A percentile compares a stretch with the other conserved stretches of the same genome.
These are phyloP conservation scores for Datnioides undecimradiatus DNA, from an alignment of 2,113 vertebrate species.

Conservation along the genomic window DNA sequence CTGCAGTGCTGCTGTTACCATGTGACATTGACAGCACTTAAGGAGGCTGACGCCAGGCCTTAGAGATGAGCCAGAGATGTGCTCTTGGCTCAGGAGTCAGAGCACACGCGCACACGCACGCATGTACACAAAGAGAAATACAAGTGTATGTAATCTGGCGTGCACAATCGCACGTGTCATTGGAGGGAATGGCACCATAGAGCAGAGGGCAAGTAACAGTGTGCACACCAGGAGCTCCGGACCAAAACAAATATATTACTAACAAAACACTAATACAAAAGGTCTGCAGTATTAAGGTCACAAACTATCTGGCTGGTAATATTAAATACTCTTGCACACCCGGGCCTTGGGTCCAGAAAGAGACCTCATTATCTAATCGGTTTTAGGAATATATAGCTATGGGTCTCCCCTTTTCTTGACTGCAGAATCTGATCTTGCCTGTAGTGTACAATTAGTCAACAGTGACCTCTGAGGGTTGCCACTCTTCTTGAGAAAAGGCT, in stretches of 20 bases:
- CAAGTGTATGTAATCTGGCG: slow-evolving; percentile 25
- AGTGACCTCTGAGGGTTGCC: slow-evolving; percentile 65
- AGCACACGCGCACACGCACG: not conserved
- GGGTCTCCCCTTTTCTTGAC: slow-evolving; percentile 48
- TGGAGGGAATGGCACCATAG: slow-evolving; percentile 28
- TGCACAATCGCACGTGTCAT: slow-evolving; percentile 24
- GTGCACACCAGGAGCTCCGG: slow-evolving; percentile 14
- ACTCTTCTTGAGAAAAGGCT: slow-evolving; percentile 42
- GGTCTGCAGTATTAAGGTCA: not conserved
- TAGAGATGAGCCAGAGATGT: slow-evolving; percentile 65
- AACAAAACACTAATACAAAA: slow-evolving; percentile 26
- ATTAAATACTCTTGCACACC: slow-evolving; percentile 25
- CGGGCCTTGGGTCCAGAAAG: slow-evolving; percentile 30
- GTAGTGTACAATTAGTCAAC: slow-evolving; percentile 69
- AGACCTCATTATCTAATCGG: slow-evolving; percentile 62
- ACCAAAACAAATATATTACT: slow-evolving; percentile 36
- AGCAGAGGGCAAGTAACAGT: slow-evolving; percentile 25
- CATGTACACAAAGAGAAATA: not conserved
- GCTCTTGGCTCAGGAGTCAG: slow-evolving; percentile 43
- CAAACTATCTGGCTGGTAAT: slow-evolving; percentile 12
- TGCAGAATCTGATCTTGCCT: slow-evolving; percentile 58
- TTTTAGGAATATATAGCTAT: slow-evolving; percentile 58
- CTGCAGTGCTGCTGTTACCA: slow-evolving; percentile 61
- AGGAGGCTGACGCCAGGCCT: slow-evolving; percentile 62
- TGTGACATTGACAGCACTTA: slow-evolving; percentile 81